A percentile compares a stretch with the other conserved stretches of the same genome.
Evolutionary conservation across 2,113 vertebrate species (phyloP).

Genomic region (Tachysurus fulvidraco): DNA sequence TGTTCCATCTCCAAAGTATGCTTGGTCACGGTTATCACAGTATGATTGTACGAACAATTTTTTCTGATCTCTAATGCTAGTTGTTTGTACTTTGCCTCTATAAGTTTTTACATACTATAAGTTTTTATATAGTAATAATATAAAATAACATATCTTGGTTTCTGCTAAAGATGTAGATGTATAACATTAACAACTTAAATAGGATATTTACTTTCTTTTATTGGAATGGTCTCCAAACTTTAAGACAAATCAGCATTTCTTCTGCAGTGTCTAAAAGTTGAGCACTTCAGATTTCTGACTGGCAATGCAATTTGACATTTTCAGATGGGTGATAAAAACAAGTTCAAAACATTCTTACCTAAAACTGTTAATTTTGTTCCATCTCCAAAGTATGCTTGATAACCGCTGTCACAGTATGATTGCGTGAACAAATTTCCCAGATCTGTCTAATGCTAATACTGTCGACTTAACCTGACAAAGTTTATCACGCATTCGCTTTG

Average conservation of each 20-base stretch:
- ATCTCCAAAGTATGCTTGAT: slow-evolving; percentile 52
- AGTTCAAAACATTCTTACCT: slow-evolving; percentile 39
- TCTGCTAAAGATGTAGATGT: not conserved
- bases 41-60: slow-evolving; percentile 10
- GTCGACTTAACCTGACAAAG: not conserved
- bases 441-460: slow-evolving; percentile 14
- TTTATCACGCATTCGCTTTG: not conserved
- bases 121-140: not conserved
- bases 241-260: not conserved
- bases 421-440: slow-evolving; percentile 12
- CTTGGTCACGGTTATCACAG: slow-evolving; percentile 49
- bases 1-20: slow-evolving; percentile 52
- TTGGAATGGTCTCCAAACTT: not conserved
- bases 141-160: not conserved
- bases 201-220: too few species aligned
- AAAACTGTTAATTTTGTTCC: slow-evolving; percentile 59
- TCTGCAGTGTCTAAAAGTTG: not conserved
- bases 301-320: not conserved
- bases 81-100: not conserved
- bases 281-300: not conserved
- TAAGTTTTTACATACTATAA: not conserved
- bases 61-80: slow-evolving; percentile 7
- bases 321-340: not conserved
- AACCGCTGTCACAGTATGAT: slow-evolving; percentile 46
- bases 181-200: not conserved